Base-by-base conservation (phyloP, 1,140 invertebrate species). In the fruit fly (Drosophila melanogaster) region DNA sequence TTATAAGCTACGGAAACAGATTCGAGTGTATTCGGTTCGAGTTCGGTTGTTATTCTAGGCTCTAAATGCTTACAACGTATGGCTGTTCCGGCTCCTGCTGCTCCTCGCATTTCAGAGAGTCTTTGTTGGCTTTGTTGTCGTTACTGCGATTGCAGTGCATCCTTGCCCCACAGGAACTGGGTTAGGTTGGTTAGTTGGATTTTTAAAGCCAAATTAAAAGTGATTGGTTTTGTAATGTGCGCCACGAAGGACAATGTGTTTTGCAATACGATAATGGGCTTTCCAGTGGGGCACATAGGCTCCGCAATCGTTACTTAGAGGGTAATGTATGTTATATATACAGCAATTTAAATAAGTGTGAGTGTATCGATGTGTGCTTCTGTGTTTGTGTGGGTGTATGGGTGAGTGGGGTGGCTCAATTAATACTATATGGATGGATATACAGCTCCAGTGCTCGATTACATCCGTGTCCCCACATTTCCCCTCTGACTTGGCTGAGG, bases 101-200 rank as follows among this genome's bases (percentile, higher is more conserved):
- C 26, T 53, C 62, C 49, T 77, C 62, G 51, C 67, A 56, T 49
- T 66, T 70, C 62, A 91, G 85, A 91, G 90, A 91, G 90, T 91
- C 90, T 91, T 91, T 91, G 77, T 91, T 91, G 90, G 90, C 90
- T 91, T 91, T 91, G 90, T 91, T 69, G 66, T 83, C 56, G 50
- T 51, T 37, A 51, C 40, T 15, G 44, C 46, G 26, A 41, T 41
- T 49, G 37, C 61, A 22, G 8, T 37, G 41, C 61, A 35, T 26
- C 17, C 10, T 11, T 51, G 46, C 64, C 46, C 35, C 46, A 33
- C 30, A 10, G 10, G 41, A 15, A 61, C 12, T 5, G 40, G 46
- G 11, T 8, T 3, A 19, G 10, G 12, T n/a, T 56, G 56, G 22
- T 22, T 14, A 10, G n/a, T 57, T 60, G 3, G 3, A 38, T 38